Evolutionary conservation across 2,113 vertebrate species (phyloP).

Genomic region (Sturnira hondurensis): DNA sequence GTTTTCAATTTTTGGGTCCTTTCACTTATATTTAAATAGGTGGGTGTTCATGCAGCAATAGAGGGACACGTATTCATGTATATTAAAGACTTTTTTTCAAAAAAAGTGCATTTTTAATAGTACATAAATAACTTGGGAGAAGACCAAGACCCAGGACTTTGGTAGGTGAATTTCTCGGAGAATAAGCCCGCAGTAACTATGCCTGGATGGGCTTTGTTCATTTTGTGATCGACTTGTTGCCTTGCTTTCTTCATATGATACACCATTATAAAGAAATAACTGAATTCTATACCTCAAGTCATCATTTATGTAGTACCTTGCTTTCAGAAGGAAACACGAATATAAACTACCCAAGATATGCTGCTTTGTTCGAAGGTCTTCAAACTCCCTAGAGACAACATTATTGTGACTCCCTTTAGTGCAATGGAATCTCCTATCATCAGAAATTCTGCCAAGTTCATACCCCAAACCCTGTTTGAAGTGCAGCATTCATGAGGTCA

Average conservation of each 20-base stretch:
- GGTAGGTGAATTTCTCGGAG: not conserved
- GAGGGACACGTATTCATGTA: not conserved
- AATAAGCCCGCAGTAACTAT: not conserved
- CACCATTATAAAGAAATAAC: not conserved
- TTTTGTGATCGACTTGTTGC: not conserved
- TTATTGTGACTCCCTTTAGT: not conserved
- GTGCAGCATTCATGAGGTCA: not conserved
- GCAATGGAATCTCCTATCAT: not conserved
- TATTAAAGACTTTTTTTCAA: not conserved
- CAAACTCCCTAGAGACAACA: not conserved
- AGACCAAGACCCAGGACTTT: not conserved
- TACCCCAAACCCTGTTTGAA: not conserved
- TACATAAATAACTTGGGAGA: not conserved
- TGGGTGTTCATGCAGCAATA: not conserved
- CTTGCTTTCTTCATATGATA: not conserved
- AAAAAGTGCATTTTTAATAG: not conserved
- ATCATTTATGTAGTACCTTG: not conserved
- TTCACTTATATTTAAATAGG: not conserved
- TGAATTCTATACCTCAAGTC: not conserved
- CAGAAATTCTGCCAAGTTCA: not conserved
- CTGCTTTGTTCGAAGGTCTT: not conserved
- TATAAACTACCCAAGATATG: not conserved
- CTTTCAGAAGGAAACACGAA: not conserved
- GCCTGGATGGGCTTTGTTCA: not conserved
- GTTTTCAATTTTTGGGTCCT: not conserved